Base-by-base conservation (phyloP, 2,888 invertebrate genomes). In the Archips crataeganus region DNA sequence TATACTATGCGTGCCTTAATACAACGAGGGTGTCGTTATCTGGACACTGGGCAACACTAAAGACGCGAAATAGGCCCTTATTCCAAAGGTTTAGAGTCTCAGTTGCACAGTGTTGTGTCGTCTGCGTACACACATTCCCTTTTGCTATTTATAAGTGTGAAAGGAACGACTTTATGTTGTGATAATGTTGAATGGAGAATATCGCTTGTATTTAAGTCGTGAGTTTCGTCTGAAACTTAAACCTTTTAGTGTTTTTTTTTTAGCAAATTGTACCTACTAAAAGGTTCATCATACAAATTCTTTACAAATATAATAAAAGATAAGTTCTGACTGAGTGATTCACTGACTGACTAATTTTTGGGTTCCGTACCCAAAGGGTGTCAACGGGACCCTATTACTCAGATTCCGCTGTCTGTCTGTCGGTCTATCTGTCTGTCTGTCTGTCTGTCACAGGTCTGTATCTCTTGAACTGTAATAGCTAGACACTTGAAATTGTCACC, bases 111-210 rank as follows among this genome's bases (percentile, higher is more conserved):
- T 69, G 72, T 51, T 32, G 70, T 71, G 64, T 83, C 75, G 75
- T 78, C 51, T 72, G 78, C 81, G 82, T 81, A 83, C 81, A 77
- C 82, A 85, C 88, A 90, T 90, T 89, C 90, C 85, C 82, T 80
- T 39, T 77, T 42, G 85, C 90, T 92, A 92, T 92, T 92, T 90
- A 90, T 92, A 91, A 87, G 87, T 78, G 80, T 84, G 85, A 87
- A 91, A 88, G 85, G 82, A 85, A 86, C 83, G 80, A 77, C 83
- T 87, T 85, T 85, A 87, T 87, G 82, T 81, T 39, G 78, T 84
- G 81, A 87, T 87, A 85, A 85, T 87, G 86, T 86, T 88, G 85
- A 89, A 84, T 81, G 86, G 87, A 83, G 82, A 86, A 86, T 87
- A 88, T 87, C 79, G 79, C 85, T 83, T 70, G 62, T 32, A n/a